Evolutionary conservation across 2,797 vertebrate species (phyloP).

Genomic region (Vultur gryphus): DNA sequence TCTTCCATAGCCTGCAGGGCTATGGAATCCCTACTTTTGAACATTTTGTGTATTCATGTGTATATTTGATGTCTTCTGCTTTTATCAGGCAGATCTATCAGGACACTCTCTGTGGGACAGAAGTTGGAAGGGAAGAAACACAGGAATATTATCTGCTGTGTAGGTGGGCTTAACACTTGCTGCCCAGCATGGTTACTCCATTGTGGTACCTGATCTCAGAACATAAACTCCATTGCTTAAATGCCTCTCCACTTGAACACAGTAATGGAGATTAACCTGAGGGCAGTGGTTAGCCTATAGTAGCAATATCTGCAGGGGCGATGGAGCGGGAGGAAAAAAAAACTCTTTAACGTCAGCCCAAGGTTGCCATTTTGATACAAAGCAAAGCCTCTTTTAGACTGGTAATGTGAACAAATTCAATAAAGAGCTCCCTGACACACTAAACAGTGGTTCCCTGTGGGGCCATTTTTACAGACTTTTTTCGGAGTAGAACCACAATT

Average conservation of each 20-base stretch:
- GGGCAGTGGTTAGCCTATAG: not conserved
- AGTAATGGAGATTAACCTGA: not conserved
- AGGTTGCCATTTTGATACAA: not conserved
- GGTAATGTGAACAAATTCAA: not conserved
- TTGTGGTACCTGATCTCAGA: not conserved
- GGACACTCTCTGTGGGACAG: not conserved
- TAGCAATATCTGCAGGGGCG: not conserved
- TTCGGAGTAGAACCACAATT: constrained; percentile 44
- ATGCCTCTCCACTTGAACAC: not conserved
- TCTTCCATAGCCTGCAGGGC: not conserved
- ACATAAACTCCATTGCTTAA: not conserved
- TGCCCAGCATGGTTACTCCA: not conserved
- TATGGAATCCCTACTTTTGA: not conserved
- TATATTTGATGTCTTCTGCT: not conserved
- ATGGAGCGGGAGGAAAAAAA: not conserved
- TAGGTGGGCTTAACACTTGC: not conserved
- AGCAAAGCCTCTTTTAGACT: not conserved
- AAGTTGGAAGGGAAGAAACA: not conserved
- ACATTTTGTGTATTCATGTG: not conserved
- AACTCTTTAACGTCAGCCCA: rapidly evolving
- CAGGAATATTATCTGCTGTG: not conserved
- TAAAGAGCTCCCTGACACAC: not conserved
- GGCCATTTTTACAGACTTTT: constrained; percentile 15
- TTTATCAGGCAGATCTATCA: not conserved
- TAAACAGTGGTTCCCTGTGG: not conserved